Percentiles rank a stretch among this genome's conserved stretches.
Conservation (phyloP, 2,888 invertebrate genomes). For the Piscicola geometra region DNA sequence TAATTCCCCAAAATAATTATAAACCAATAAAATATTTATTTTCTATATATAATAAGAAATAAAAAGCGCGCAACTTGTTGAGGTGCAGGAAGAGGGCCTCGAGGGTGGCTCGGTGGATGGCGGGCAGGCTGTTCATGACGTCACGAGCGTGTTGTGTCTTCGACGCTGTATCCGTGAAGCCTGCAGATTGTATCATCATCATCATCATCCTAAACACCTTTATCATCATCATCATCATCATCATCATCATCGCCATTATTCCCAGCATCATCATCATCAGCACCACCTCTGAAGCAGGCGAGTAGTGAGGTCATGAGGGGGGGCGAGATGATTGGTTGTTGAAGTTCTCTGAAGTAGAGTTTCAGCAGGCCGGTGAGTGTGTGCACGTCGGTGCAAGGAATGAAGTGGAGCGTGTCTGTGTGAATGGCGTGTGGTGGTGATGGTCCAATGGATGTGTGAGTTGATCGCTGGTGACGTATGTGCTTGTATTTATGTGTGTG, state of each 20-base stretch:
- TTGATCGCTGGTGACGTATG: too few species aligned
- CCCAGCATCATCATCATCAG: neutral
- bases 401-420: constrained; percentile 8
- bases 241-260: neutral
- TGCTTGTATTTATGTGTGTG: too few species aligned
- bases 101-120: constrained; percentile 1
- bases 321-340: neutral
- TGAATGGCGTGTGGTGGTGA: neutral
- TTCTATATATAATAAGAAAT: too few species aligned
- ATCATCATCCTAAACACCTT: neutral
- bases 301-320: constrained; percentile 11
- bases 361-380: constrained; percentile 17
- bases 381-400: constrained; percentile 8
- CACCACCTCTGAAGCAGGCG: neutral
- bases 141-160: too few species aligned
- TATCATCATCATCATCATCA: neutral
- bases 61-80: constrained; percentile 26
- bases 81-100: constrained; percentile 14
- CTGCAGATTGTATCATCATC: neutral
- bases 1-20: neutral
- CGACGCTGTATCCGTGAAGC: neutral
- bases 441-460: too few species aligned
- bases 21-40: too few species aligned
- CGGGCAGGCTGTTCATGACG: neutral
- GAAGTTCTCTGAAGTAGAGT: constrained; percentile 31